Conservation (phyloP, 2,888 invertebrate genomes). For the Hydrotaea cyrtoneurina region DNA sequence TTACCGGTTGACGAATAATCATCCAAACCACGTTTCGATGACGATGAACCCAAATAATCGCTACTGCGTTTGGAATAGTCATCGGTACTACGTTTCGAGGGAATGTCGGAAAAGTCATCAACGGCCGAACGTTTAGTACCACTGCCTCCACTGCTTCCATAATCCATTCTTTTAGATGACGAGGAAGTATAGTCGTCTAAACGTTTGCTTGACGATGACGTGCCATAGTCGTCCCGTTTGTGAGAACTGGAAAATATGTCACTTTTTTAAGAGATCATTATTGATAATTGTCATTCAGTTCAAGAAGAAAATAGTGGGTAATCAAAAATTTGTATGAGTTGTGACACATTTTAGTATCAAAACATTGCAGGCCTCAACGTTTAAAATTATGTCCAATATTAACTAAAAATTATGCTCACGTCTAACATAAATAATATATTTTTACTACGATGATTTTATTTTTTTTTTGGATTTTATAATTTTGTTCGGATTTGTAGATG, state of each 20-base stretch:
- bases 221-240: constrained; percentile 79
- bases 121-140: constrained; percentile 74
- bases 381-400: too few relatives aligned
- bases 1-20: constrained; percentile 73
- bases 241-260: constrained; percentile 62
- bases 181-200: constrained; percentile 76
- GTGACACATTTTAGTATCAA: too few relatives aligned
- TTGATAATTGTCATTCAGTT: background rate
- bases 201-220: constrained; percentile 75
- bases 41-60: constrained; percentile 73
- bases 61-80: constrained; percentile 70
- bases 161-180: constrained; percentile 74
- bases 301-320: background rate
- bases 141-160: constrained; percentile 69
- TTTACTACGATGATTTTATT: too few relatives aligned
- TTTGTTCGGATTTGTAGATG: too few relatives aligned
- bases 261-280: constrained; percentile 11
- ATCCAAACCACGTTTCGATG: constrained; percentile 74
- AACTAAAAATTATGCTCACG: too few relatives aligned
- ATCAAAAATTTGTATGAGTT: too few relatives aligned
- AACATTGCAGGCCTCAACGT: too few relatives aligned
- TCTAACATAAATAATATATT: too few relatives aligned
- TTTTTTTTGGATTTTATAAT: too few relatives aligned
- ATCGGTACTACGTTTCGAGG: constrained; percentile 74
- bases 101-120: constrained; percentile 75